Evolutionary conservation across 53 echinoderm and acorn worm species (phyloP).

Genomic region (Zoroaster sp.): DNA sequence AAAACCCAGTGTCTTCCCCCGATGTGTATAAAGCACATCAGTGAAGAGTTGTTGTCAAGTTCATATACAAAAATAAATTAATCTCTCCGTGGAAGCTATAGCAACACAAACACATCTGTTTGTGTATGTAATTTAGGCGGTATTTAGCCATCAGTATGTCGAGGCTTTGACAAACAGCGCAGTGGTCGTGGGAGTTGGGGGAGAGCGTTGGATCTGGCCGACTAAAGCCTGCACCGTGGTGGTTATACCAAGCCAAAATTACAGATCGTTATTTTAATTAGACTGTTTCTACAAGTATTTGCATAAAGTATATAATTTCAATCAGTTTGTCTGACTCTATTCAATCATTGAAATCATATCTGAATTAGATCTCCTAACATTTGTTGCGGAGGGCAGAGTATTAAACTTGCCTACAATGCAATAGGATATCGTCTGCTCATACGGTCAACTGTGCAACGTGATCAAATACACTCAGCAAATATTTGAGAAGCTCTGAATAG

Average conservation of each 20-base stretch:
- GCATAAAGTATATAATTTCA: conserved; percentile 10
- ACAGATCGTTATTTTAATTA: conserved; percentile 29
- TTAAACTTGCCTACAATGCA: background rate
- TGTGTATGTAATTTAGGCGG: conserved; percentile 43
- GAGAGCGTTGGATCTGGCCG: background rate
- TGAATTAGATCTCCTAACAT: background rate
- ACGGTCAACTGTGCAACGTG: background rate
- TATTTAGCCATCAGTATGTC: conserved; percentile 46
- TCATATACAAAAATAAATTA: conserved; percentile 40
- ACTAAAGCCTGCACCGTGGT: background rate
- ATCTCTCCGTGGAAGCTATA: conserved; percentile 54
- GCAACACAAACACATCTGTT: conserved; percentile 55
- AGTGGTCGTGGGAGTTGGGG: background rate
- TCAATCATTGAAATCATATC: background rate
- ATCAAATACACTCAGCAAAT: conserved; percentile 51
- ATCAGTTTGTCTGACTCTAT: conserved; percentile 5
- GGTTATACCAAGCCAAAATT: background rate
- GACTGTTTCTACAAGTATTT: conserved; percentile 9
- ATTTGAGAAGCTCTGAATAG: conserved; percentile 37
- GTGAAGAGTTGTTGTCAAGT: background rate
- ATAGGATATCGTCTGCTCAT: background rate
- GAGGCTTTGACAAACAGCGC: conserved; percentile 23
- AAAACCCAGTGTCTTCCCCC: background rate
- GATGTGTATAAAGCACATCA: background rate
- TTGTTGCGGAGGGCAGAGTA: background rate